A percentile compares a stretch with the other conserved stretches of the same genome.
These are phyloP conservation scores for Calyptomena viridis DNA, from an alignment of 2,113 vertebrate species.

Conservation along the genomic window DNA sequence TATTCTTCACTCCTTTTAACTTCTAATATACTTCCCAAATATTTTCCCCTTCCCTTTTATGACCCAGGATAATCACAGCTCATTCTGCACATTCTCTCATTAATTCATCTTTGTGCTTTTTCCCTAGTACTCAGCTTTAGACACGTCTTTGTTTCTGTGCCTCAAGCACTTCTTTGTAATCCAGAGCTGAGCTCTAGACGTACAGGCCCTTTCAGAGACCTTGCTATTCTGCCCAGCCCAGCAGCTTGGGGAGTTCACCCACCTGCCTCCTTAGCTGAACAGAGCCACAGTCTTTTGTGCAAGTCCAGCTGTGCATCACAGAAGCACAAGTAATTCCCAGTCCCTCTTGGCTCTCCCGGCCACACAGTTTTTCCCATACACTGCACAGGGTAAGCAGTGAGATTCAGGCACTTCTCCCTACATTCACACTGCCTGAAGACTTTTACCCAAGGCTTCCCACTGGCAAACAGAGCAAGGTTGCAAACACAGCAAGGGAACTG, in stretches of 20 bases:
- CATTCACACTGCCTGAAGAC: neutral
- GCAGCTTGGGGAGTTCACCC: neutral
- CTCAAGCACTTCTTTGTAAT: neutral
- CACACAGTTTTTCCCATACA: neutral
- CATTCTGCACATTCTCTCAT: neutral
- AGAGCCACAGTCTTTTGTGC: neutral
- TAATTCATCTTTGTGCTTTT: neutral
- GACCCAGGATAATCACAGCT: neutral
- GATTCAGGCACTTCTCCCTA: neutral
- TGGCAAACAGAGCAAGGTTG: neutral
- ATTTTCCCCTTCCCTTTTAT: neutral
- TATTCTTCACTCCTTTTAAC: neutral
- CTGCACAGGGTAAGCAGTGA: neutral
- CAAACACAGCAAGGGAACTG: neutral
- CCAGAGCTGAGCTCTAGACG: rapidly evolving
- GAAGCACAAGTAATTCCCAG: neutral
- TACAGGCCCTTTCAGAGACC: neutral
- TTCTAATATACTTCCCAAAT: neutral
- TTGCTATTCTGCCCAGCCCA: neutral
- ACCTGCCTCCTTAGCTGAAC: neutral
- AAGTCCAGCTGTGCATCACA: neutral
- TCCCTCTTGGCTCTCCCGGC: neutral
- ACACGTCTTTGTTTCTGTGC: neutral
- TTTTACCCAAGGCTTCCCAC: neutral
- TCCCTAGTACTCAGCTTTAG: neutral